Evolutionary conservation across 2,888 invertebrate species (phyloP), one percentile per base, ranked within the genome.

Genomic region (Norana najaformis): DNA sequence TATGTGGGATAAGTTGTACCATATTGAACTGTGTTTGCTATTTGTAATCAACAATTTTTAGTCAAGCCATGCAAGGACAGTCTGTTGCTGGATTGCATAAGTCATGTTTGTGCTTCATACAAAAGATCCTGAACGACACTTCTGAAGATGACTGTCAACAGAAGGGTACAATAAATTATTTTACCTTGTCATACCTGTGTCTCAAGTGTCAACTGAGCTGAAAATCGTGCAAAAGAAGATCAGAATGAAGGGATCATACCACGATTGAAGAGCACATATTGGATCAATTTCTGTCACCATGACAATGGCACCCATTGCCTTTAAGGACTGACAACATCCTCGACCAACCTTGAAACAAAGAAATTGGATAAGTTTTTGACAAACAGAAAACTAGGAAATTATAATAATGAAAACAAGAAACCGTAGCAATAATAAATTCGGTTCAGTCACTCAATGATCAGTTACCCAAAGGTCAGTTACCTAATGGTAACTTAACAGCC

Each of bases 281-380:
- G 99, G 99, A 96, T 99, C 99, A 93, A 99, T 97, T 96, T 99
- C 99, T 11, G 99, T 98, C 92, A 99, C 96, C 92, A 99, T 96
- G 23, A 99, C 99, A 93, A 99, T 96, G 36, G 98, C 98, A 83
- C 99, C 99, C 94, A 99, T 97, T 39, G 98, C 98, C 94, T 97
- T 96, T 89, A 99, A 96, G 83, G 99, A 98, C 95, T 98, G 98
- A 39, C 99, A 98, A 94, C 98, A 98, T 88, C 99, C 99, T 96
- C 99, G 99, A 92, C 99, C 99, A 23, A 99, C 92, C 92, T 92
- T 30, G 13, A 69, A 47, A 1, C 13, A 41, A 47, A 69, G 13
- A 69, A n/a, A 8, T n/a, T 0, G n/a, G 30, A n/a, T 2, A 23
- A 69, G 69, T 69, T 69, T 69, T 69, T 30, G n/a, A 30, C n/a